A percentile compares a stretch with the other conserved stretches of the same genome.
phyloP scores from a whole-genome alignment of 2,113 vertebrate genomes.

The Silurus asotus region DNA sequence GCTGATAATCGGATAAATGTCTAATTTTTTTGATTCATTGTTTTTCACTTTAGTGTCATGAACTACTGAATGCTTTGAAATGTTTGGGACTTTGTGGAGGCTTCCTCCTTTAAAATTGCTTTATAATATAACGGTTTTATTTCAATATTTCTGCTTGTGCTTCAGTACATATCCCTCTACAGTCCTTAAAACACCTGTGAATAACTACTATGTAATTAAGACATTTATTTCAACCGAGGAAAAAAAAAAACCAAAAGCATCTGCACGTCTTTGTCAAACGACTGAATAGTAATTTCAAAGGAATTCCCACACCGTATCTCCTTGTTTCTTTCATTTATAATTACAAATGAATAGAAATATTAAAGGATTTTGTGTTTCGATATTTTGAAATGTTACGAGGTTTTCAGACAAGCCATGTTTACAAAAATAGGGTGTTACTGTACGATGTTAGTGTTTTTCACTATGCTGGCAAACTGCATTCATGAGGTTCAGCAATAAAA shows the following conservation, averaged over 20 bases:
- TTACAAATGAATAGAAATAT: neutral
- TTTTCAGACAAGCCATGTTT: neutral
- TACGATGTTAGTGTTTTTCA: neutral
- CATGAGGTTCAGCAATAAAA: neutral
- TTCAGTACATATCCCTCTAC: neutral
- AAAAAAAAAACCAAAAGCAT: neutral
- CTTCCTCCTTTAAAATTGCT: neutral
- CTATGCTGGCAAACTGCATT: neutral
- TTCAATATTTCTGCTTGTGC: neutral
- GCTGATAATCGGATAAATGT: neutral
- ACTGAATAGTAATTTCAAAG: neutral
- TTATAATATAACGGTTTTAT: neutral
- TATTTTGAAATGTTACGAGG: neutral
- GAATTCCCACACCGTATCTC: neutral
- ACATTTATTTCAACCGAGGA: neutral
- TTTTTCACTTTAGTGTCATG: neutral
- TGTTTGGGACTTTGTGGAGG: neutral
- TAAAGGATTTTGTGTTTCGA: neutral
- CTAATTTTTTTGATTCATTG: conserved; percentile 11
- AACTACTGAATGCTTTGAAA: neutral
- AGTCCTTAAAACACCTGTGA: too few species aligned
- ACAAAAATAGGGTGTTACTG: neutral
- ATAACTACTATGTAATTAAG: neutral
- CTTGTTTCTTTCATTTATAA: neutral
- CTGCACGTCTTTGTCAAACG: neutral